A percentile compares a stretch with the other conserved stretches of the same genome.
phyloP scores from a whole-genome alignment of 2,888 invertebrate genomes.

The Myathropa florea region DNA sequence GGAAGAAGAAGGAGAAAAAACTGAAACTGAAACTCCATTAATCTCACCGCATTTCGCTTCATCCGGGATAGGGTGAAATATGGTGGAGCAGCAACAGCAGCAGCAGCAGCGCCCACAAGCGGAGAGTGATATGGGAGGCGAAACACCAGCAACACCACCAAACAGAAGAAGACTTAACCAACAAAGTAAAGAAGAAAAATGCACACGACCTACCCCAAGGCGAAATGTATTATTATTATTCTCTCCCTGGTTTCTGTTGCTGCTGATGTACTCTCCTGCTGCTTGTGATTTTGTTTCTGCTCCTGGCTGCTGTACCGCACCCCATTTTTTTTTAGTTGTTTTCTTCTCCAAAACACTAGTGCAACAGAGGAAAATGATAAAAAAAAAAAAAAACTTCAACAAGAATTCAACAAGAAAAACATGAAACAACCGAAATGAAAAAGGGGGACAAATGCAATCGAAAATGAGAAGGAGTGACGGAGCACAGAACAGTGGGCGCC shows the following conservation, averaged over 20 bases:
- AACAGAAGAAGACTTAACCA: slow-evolving; percentile 54
- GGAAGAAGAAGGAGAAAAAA: slow-evolving; percentile 15
- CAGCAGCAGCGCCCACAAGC: slow-evolving; percentile 5
- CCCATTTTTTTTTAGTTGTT: slow-evolving; percentile 56
- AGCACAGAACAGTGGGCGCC: background rate
- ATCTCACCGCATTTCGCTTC: slow-evolving; percentile 67
- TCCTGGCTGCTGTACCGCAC: slow-evolving; percentile 55
- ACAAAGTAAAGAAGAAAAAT: slow-evolving; percentile 67
- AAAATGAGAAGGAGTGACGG: slow-evolving; percentile 16
- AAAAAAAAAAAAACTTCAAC: slow-evolving; percentile 1
- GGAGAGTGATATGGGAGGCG: slow-evolving; percentile 27
- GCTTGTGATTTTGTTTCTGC: background rate
- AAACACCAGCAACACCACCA: slow-evolving; percentile 14
- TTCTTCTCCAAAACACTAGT: slow-evolving; percentile 45
- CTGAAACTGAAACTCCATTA: slow-evolving; percentile 69
- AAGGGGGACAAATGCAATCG: slow-evolving; percentile 56
- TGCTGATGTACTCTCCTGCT: slow-evolving; percentile 44
- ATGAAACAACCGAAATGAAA: background rate
- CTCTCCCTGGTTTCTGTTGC: slow-evolving; percentile 52
- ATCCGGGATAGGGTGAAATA: slow-evolving; percentile 66
- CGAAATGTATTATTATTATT: slow-evolving; percentile 76
- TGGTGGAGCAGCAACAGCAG: slow-evolving; percentile 46
- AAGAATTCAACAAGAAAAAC: no score
- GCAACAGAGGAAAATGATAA: slow-evolving; percentile 58
- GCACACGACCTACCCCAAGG: slow-evolving; percentile 78